These are phyloP conservation scores for Sialis lutaria DNA, from an alignment of 2,888 invertebrate genomes.

Conservation along the genomic window DNA sequence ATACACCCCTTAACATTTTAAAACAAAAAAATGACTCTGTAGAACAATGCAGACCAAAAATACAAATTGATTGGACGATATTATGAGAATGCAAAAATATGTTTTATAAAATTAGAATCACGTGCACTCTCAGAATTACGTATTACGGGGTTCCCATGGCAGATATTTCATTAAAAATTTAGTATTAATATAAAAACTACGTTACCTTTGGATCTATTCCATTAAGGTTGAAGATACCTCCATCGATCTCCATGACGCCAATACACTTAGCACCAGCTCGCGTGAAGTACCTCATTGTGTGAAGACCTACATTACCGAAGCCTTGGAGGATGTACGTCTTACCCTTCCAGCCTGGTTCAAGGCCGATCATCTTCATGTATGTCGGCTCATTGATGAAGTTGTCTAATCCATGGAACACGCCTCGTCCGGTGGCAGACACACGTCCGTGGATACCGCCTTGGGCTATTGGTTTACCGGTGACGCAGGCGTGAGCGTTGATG, in stretches of 20 bases:
- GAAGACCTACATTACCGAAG: conserved; percentile 95
- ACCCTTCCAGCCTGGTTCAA: conserved; percentile 86
- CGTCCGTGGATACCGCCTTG: conserved; percentile 94
- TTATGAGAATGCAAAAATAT: too few relatives aligned
- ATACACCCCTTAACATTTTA: too few relatives aligned
- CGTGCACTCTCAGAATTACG: too few relatives aligned
- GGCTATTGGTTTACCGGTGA: conserved; percentile 95
- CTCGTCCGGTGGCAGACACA: conserved; percentile 92
- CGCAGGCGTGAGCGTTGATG: conserved; percentile 91
- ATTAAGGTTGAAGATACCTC: conserved; percentile 68
- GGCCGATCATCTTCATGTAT: conserved; percentile 82
- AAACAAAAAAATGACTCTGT: too few relatives aligned
- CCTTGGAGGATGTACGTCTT: conserved; percentile 94
- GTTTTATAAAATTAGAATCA: too few relatives aligned
- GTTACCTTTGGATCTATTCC: conserved; percentile 83
- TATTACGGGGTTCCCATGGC: too few relatives aligned
- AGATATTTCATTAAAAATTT: too few relatives aligned
- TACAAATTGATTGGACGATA: too few relatives aligned
- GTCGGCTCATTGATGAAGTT: conserved; percentile 88
- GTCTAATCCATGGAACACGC: conserved; percentile 85
- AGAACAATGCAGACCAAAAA: too few relatives aligned
- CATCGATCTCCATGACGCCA: conserved; percentile 83
- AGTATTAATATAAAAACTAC: too few relatives aligned
- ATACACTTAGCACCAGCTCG: conserved; percentile 85
- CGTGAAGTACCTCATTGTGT: conserved; percentile 84